Evolutionary conservation across 2,113 vertebrate species (phyloP).

Genomic region (Gymnorhina tibicen): DNA sequence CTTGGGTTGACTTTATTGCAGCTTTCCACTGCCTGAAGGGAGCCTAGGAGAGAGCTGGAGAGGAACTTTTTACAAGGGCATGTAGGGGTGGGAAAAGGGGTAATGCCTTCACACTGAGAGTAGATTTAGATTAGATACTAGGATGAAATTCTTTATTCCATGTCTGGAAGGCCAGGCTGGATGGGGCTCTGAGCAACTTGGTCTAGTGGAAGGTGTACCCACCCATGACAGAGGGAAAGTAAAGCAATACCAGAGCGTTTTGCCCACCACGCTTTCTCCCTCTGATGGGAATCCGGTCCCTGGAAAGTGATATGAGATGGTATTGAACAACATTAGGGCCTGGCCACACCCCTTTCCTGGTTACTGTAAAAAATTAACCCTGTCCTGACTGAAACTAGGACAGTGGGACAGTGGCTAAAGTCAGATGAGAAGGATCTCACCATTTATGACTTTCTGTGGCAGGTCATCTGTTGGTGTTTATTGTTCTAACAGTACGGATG

Average conservation of each 20-base stretch:
- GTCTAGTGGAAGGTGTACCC: neutral
- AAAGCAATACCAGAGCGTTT: rapidly evolving
- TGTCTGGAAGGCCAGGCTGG: neutral
- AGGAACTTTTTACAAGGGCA: neutral
- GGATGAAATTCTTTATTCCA: neutral
- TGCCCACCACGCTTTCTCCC: neutral
- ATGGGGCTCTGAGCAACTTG: neutral
- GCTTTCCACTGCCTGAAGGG: neutral
- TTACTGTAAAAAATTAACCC: neutral
- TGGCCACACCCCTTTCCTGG: neutral
- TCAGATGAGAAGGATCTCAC: neutral
- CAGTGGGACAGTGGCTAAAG: neutral
- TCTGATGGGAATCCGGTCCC: neutral
- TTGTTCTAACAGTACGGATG: neutral
- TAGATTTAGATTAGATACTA: neutral
- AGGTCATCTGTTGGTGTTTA: neutral
- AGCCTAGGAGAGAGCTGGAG: neutral
- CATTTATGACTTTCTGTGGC: neutral
- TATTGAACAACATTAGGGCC: neutral
- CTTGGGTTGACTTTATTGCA: neutral
- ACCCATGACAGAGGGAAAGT: neutral
- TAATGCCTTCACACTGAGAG: neutral
- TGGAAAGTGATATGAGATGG: neutral
- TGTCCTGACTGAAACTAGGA: neutral
- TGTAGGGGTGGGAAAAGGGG: neutral